These are phyloP conservation scores for Progne subis DNA, from an alignment of 2,113 vertebrate genomes.

Conservation along the genomic window DNA sequence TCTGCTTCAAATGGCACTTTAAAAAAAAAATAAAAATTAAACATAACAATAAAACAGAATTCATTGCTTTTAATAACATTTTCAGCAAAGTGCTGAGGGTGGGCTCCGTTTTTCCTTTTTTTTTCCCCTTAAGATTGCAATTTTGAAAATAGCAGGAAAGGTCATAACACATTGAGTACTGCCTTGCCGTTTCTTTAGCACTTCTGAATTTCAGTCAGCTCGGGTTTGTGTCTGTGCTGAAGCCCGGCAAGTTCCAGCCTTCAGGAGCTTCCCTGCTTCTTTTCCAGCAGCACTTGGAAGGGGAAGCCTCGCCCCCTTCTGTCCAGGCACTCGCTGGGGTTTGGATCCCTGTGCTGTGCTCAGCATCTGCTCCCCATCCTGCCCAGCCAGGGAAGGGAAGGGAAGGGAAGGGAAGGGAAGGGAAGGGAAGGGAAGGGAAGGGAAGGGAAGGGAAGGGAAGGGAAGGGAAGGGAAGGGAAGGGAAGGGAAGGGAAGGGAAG, in stretches of 20 bases:
- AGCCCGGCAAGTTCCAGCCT: not conserved
- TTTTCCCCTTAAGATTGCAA: not conserved
- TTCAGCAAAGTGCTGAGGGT: not conserved
- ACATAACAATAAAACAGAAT: slow-evolving; percentile 48
- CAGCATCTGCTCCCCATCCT: not conserved
- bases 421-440: too few relatives aligned
- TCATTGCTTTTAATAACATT: slow-evolving; percentile 55
- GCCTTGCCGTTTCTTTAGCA: not conserved
- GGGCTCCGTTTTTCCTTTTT: not conserved
- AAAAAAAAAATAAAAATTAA: not conserved
- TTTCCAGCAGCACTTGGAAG: not conserved
- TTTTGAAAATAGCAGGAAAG: slow-evolving; percentile 32
- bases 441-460: not conserved
- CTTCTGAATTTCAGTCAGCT: not conserved
- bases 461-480: not conserved
- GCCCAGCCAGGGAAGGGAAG: not conserved
- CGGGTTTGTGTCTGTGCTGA: not conserved
- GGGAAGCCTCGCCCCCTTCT: slow-evolving; percentile 34
- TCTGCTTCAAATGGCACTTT: slow-evolving; percentile 11
- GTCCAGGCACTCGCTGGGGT: not conserved
- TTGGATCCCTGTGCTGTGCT: not conserved
- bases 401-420: too few relatives aligned
- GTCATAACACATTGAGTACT: not conserved
- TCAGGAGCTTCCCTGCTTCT: not conserved
- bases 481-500: not conserved